phyloP scores from a whole-genome alignment of 2,113 vertebrate species.

The Gadus macrocephalus region DNA sequence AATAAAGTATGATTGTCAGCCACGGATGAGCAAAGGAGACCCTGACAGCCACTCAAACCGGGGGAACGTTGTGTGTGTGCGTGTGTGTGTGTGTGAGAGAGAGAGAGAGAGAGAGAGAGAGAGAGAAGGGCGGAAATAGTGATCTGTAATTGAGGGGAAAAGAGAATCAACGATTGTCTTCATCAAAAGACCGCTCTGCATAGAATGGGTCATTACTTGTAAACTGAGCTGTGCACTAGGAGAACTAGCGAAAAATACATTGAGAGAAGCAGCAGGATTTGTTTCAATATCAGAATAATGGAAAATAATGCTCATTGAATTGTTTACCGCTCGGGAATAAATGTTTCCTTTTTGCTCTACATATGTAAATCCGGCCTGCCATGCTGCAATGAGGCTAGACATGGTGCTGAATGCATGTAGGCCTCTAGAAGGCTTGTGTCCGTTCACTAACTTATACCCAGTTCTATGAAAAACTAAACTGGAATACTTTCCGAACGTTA shows the following conservation, averaged over 20 bases:
- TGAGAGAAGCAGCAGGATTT: constrained; percentile 44
- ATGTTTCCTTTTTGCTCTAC: too few relatives aligned
- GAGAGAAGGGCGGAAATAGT: constrained; percentile 53
- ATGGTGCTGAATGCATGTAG: too few relatives aligned
- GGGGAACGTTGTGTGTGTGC: constrained; percentile 59
- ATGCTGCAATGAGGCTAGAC: too few relatives aligned
- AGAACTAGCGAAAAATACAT: too few relatives aligned
- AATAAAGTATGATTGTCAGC: constrained; percentile 94
- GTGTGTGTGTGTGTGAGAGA: neutral
- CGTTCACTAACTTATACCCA: too few relatives aligned
- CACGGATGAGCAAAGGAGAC: constrained; percentile 85
- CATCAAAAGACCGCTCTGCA: constrained; percentile 66
- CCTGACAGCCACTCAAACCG: constrained; percentile 75
- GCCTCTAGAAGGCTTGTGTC: too few relatives aligned
- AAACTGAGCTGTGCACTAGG: neutral
- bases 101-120: too few relatives aligned
- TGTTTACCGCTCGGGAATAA: constrained; percentile 19
- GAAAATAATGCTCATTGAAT: constrained; percentile 57
- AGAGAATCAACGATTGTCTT: constrained; percentile 55
- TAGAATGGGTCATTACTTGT: constrained; percentile 65
- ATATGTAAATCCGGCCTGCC: too few relatives aligned
- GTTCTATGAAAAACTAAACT: too few relatives aligned
- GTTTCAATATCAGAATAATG: constrained; percentile 34
- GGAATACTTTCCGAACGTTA: too few relatives aligned
- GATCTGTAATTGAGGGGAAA: constrained; percentile 69